Conservation (phyloP, 1,140 invertebrate species). For the Conus betulinus region DNA sequence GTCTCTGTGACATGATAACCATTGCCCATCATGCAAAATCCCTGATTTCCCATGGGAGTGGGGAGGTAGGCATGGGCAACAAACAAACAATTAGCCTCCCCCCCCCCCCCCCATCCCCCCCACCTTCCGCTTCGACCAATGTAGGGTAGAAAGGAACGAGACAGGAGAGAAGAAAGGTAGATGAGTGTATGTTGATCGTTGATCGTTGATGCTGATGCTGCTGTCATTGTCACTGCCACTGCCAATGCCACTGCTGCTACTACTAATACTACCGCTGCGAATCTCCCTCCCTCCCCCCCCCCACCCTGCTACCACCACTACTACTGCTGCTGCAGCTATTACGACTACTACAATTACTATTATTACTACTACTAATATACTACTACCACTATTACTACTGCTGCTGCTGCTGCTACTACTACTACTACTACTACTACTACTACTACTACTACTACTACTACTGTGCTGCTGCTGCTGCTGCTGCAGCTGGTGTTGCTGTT, state of each 20-base stretch:
- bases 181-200: too few relatives aligned
- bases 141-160: too few relatives aligned
- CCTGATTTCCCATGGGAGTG: too few relatives aligned
- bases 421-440: constrained; percentile 13
- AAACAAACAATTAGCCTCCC: too few relatives aligned
- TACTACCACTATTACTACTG: constrained; percentile 29
- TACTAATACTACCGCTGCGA: background rate
- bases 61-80: too few relatives aligned
- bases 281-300: too few relatives aligned
- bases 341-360: constrained; percentile 2
- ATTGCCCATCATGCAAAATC: too few relatives aligned
- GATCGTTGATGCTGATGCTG: background rate
- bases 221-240: background rate
- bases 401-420: constrained; percentile 14
- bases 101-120: too few relatives aligned
- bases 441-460: constrained; percentile 20
- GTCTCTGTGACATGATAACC: too few relatives aligned
- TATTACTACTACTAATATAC: constrained; percentile 2
- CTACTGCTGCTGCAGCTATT: constrained; percentile 19
- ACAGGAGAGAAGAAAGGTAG: too few relatives aligned
- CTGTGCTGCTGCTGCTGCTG: constrained; percentile 17
- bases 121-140: too few relatives aligned
- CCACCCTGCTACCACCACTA: background rate
- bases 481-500: constrained; percentile 7
- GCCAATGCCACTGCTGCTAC: background rate